phyloP scores from a whole-genome alignment of 2,113 vertebrate genomes.

The Mesitornis unicolor region DNA sequence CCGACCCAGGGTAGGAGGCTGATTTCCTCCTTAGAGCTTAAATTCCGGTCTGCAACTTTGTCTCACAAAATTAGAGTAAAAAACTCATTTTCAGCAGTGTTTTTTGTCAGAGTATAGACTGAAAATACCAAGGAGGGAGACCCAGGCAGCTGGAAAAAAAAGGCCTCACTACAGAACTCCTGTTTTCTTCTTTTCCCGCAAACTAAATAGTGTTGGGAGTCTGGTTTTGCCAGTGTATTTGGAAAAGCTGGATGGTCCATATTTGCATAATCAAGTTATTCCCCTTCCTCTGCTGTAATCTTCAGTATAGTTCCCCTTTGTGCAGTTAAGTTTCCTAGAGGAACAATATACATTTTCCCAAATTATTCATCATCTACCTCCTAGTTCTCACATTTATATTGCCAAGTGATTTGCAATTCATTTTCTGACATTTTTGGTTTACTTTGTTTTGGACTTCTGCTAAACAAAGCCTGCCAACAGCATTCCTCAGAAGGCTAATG shows the following conservation, averaged over 20 bases:
- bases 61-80: conserved; percentile 4
- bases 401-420: conserved; percentile 56
- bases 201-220: background rate
- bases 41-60: background rate
- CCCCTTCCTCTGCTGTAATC: background rate
- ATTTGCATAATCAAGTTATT: background rate
- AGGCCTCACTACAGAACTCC: background rate
- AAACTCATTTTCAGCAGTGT: background rate
- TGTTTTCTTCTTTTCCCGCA: background rate
- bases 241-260: background rate
- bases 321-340: background rate
- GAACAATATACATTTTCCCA: conserved; percentile 1
- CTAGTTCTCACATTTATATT: conserved; percentile 12
- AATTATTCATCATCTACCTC: conserved; percentile 16
- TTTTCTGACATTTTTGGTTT: conserved; percentile 61
- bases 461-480: conserved; percentile 51
- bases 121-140: background rate
- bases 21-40: background rate
- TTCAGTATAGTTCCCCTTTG: background rate
- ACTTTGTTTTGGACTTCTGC: conserved; percentile 42
- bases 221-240: background rate
- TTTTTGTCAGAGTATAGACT: background rate
- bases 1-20: background rate
- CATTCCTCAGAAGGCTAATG: conserved; percentile 53
- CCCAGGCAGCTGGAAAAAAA: background rate